Evolutionary conservation across 2,113 vertebrate genomes (phyloP).

Genomic region (Podiceps cristatus): DNA sequence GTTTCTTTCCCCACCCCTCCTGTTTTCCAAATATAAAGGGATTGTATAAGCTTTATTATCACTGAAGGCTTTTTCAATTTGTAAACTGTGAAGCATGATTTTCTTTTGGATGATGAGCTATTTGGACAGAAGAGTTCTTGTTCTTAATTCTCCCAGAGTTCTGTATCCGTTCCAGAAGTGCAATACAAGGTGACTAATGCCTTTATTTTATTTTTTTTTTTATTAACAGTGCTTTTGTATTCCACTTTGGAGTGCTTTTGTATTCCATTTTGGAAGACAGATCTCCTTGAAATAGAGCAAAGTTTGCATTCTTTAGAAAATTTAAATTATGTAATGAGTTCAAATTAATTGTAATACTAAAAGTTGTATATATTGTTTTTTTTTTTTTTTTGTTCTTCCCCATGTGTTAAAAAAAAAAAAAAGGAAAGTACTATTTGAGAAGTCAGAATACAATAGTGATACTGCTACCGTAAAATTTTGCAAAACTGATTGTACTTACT

Average conservation of each 20-base stretch:
- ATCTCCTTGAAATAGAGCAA: background rate
- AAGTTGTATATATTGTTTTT: constrained; percentile 21
- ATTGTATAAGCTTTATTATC: background rate
- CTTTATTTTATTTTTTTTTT: background rate
- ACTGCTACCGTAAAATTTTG: background rate
- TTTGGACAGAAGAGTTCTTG: background rate
- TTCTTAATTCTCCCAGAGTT: background rate
- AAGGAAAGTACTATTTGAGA: constrained; percentile 20
- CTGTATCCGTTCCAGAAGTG: background rate
- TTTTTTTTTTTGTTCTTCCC: background rate
- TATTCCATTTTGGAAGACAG: background rate
- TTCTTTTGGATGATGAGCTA: background rate
- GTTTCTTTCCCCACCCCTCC: rapidly evolving
- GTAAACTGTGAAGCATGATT: background rate
- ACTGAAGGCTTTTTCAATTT: background rate
- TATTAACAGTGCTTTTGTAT: no score
- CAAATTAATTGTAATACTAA: constrained; percentile 41
- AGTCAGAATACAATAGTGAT: constrained; percentile 15
- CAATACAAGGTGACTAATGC: background rate
- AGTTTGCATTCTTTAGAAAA: constrained; percentile 9
- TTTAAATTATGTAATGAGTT: background rate
- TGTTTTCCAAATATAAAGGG: background rate
- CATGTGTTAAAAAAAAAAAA: background rate
- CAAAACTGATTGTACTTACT: background rate
- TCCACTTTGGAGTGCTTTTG: no score